phyloP scores from a whole-genome alignment of 2,888 invertebrate species.

The Scrobipalpa atriplicella region DNA sequence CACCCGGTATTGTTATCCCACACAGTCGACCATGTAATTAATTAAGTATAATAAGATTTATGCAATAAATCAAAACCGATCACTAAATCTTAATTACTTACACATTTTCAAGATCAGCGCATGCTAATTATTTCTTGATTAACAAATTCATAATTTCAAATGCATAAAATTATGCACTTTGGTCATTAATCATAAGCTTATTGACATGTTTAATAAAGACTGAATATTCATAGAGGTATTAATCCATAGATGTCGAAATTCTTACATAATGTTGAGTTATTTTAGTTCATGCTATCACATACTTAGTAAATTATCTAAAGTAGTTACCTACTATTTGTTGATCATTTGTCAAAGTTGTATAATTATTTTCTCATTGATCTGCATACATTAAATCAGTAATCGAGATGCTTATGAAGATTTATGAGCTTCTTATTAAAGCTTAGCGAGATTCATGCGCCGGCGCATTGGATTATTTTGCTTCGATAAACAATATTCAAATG shows the following conservation, averaged over 20 bases:
- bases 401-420: slow-evolving; percentile 4
- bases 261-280: not conserved
- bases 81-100: slow-evolving; percentile 9
- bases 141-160: slow-evolving; percentile 21
- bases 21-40: no score
- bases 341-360: not conserved
- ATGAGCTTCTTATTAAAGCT: slow-evolving; percentile 1
- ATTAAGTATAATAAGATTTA: not conserved
- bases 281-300: not conserved
- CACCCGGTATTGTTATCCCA: no score
- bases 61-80: slow-evolving; percentile 5
- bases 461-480: not conserved
- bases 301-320: not conserved
- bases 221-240: slow-evolving; percentile 16
- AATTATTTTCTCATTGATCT: slow-evolving; percentile 5
- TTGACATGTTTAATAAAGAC: slow-evolving; percentile 18
- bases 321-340: not conserved
- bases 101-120: slow-evolving; percentile 16
- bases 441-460: not conserved
- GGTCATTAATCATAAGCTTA: slow-evolving; percentile 24
- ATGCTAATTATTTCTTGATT: slow-evolving; percentile 7
- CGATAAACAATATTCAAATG: not conserved
- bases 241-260: not conserved
- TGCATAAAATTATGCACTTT: slow-evolving; percentile 24
- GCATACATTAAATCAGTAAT: not conserved